Evolutionary conservation across 2,888 invertebrate genomes (phyloP), one percentile per base, ranked within the genome.

Genomic region (Boloria selene): DNA sequence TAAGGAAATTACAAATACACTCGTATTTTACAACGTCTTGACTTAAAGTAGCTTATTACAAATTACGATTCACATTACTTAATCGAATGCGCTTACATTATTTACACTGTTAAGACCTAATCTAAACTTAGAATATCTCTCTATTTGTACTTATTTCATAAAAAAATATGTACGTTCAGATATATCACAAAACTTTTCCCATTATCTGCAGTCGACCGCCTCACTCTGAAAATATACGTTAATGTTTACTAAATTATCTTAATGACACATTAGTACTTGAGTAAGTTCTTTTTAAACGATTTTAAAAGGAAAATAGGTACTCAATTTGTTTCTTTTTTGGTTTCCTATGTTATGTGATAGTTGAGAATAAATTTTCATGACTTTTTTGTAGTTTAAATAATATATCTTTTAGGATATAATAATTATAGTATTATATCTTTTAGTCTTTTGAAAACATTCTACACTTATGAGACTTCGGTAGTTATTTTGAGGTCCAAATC

Each of bases 101-200:
- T 79, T 74, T 76, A 81, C 79, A 79, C 72, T 76, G 79, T 77
- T 82, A 80, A 80, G 79, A 75, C 74, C 75, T 77, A 77, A 79
- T 74, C 75, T 78, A 79, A 71, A 73, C 76, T 75, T 78, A 78
- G 76, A 77, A 80, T 81, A 79, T 79, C 78, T 80, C 76, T 81
- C 76, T 84, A 84, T 90, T 90, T 90, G 90, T 90, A 90, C 90
- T 90, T 87, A 89, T 86, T 87, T 85, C 83, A 86, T 90, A 90
- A 79, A 90, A 90, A 92, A 90, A 91, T 90, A 90, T 87, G 85
- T 86, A 88, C 86, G 86, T 89, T 83, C 85, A 83, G 84, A 82
- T 86, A 84, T 91, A 92, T 92, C 91, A 91, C 91, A 92, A 86
- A 83, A 82, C 83, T 81, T 82, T 74, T 76, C 78, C 75, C 74